Percentiles rank a stretch among this genome's conserved stretches.
Evolutionary conservation across 1,140 invertebrate genomes (phyloP).

Genomic region (Papilio helenus): DNA sequence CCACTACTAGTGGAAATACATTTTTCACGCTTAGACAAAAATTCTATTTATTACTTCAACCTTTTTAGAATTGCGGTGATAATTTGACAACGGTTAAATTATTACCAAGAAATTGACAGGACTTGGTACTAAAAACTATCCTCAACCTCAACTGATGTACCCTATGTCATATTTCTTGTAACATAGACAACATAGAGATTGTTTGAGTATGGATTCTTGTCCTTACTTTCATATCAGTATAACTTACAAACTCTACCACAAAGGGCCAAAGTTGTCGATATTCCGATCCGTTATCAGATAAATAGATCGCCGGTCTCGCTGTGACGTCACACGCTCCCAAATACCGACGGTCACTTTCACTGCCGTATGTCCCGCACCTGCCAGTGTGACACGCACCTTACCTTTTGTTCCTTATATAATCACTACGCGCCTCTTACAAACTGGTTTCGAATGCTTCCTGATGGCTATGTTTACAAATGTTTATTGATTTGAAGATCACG

Average conservation of each 20-base stretch:
- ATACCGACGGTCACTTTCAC: constrained; percentile 75
- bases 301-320: constrained; percentile 5
- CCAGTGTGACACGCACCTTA: constrained; percentile 39
- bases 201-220: too few relatives aligned
- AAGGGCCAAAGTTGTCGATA: background rate
- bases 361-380: constrained; percentile 52
- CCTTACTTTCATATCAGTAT: too few relatives aligned
- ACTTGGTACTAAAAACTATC: too few relatives aligned
- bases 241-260: too few relatives aligned
- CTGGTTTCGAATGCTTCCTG: constrained; percentile 37
- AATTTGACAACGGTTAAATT: too few relatives aligned
- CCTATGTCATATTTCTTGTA: too few relatives aligned
- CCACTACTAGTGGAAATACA: background rate
- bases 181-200: too few relatives aligned
- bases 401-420: constrained; percentile 54
- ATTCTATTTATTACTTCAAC: background rate
- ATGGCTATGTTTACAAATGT: background rate
- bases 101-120: too few relatives aligned
- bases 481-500: background rate
- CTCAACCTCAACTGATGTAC: too few relatives aligned
- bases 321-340: constrained; percentile 76
- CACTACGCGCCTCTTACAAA: constrained; percentile 36
- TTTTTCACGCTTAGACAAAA: background rate
- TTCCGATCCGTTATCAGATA: background rate
- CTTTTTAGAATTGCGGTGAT: too few relatives aligned